phyloP scores from a whole-genome alignment of 2,797 vertebrate genomes.

The Xiphophorus birchmanni region DNA sequence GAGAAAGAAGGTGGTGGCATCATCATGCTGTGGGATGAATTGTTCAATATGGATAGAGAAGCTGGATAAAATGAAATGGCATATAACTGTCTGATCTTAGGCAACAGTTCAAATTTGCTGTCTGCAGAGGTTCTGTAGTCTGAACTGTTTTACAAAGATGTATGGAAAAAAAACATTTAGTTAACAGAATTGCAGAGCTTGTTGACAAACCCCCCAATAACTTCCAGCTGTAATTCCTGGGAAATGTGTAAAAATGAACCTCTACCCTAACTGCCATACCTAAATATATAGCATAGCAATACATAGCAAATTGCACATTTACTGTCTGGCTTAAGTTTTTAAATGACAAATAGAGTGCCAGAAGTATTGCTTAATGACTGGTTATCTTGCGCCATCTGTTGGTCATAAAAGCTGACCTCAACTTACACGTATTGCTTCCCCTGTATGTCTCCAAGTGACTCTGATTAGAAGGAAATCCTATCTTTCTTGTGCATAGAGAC shows the following conservation, averaged over 20 bases:
- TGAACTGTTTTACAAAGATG: not conserved
- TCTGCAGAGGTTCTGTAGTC: not conserved
- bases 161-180: not conserved
- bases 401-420: conserved; percentile 29
- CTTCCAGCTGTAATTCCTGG: not conserved
- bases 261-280: not conserved
- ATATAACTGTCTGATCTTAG: not conserved
- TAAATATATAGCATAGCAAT: no score
- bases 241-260: not conserved
- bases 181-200: not conserved
- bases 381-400: conserved; percentile 73
- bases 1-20: not conserved
- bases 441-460: not conserved
- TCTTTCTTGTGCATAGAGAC: not conserved
- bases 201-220: not conserved
- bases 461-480: not conserved
- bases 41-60: not conserved
- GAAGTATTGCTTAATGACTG: conserved; percentile 27
- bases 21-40: not conserved
- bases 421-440: not conserved
- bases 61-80: not conserved
- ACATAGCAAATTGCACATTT: conserved; percentile 8
- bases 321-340: not conserved
- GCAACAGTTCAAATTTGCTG: not conserved
- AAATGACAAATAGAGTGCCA: not conserved